These are phyloP conservation scores for Himalopsyche tibetana DNA, from an alignment of 2,888 invertebrate species.

Conservation along the genomic window DNA sequence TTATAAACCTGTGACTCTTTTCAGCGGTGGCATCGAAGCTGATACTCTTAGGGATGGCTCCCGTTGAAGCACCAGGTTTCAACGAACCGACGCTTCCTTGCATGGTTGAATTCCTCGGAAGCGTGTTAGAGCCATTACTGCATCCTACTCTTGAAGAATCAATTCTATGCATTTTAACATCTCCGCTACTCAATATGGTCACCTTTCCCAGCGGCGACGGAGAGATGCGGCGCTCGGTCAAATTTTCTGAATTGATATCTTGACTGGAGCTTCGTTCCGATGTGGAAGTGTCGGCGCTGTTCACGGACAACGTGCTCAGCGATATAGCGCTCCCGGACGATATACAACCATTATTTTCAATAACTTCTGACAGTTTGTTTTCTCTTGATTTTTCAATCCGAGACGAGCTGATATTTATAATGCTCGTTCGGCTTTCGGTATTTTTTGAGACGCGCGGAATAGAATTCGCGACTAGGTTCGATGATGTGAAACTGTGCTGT, in stretches of 20 bases:
- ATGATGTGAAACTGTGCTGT: constrained; percentile 58
- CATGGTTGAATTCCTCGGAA: constrained; percentile 63
- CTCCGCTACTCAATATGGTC: constrained; percentile 68
- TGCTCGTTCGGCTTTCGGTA: constrained; percentile 54
- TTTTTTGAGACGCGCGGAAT: constrained; percentile 56
- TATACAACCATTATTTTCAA: constrained; percentile 48
- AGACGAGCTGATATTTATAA: constrained; percentile 68
- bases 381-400: constrained; percentile 69
- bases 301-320: constrained; percentile 73
- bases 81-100: constrained; percentile 47
- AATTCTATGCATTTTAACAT: constrained; percentile 48
- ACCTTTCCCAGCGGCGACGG: constrained; percentile 70
- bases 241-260: constrained; percentile 75
- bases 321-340: constrained; percentile 70
- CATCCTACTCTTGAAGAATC: constrained; percentile 66
- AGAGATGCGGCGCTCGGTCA: constrained; percentile 73
- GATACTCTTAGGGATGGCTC: constrained; percentile 94
- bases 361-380: constrained; percentile 60
- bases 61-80: constrained; percentile 81
- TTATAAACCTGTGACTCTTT: constrained; percentile 80
- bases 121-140: constrained; percentile 66
- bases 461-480: constrained; percentile 54
- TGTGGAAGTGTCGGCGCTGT: constrained; percentile 73
- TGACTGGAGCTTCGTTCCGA: constrained; percentile 75
- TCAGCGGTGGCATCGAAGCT: constrained; percentile 94